These are phyloP conservation scores for Caenorhabditis becei DNA, from an alignment of 2,888 invertebrate species.

Conservation along the genomic window DNA sequence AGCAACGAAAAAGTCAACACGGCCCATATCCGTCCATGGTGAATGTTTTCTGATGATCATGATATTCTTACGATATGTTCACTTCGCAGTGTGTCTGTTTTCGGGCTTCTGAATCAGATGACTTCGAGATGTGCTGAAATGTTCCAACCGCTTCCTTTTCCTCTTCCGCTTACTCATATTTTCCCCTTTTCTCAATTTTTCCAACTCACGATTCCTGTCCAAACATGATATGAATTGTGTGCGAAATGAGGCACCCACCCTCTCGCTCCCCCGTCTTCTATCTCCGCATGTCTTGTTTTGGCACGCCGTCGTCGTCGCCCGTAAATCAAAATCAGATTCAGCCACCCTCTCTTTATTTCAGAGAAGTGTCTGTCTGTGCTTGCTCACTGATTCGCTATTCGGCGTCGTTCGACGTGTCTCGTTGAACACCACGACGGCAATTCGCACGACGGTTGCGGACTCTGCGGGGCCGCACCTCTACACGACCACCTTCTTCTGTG, in stretches of 20 bases:
- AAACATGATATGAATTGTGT: constrained; percentile 16
- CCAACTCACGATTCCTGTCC: background rate
- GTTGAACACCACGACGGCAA: constrained; percentile 36
- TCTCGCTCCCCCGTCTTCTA: constrained; percentile 7
- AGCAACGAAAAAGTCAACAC: constrained; percentile 1
- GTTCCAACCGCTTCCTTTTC: background rate
- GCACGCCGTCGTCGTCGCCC: constrained; percentile 7
- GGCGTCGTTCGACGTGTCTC: constrained; percentile 16
- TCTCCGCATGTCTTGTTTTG: constrained; percentile 9
- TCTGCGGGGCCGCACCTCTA: constrained; percentile 46
- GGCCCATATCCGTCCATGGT: too few species aligned
- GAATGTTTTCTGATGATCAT: too few species aligned
- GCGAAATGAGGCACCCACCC: background rate
- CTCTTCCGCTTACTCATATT: background rate
- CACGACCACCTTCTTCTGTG: constrained; percentile 9
- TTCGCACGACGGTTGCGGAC: constrained; percentile 41
- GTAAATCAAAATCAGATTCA: constrained; percentile 8
- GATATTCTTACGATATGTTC: too few species aligned
- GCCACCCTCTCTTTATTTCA: constrained; percentile 4
- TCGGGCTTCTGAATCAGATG: too few species aligned
- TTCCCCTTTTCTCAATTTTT: background rate
- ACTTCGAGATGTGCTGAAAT: too few species aligned
- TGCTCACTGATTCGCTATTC: background rate
- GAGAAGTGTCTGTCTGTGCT: background rate
- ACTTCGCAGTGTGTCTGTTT: too few species aligned